These are phyloP conservation scores for Vanessa tameamea DNA, from an alignment of 1,140 invertebrate species.

Conservation along the genomic window DNA sequence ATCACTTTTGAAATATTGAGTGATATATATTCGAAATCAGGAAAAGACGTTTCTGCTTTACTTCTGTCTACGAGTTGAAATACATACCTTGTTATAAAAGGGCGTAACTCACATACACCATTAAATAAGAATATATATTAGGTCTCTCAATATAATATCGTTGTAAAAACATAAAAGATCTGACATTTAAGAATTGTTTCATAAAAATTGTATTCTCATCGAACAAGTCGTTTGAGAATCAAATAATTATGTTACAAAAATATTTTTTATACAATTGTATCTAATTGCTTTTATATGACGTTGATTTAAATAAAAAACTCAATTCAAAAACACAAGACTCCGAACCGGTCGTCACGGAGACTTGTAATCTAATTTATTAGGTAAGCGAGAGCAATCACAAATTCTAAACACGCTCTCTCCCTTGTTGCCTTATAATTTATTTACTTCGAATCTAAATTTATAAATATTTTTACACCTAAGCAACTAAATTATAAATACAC, in stretches of 20 bases:
- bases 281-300: not conserved
- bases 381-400: constrained; percentile 30
- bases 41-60: too few species aligned
- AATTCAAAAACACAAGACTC: constrained; percentile 1
- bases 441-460: constrained; percentile 19
- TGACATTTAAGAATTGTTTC: too few species aligned
- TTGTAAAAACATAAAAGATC: too few species aligned
- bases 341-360: constrained; percentile 22
- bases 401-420: constrained; percentile 32
- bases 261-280: not conserved
- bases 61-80: too few species aligned
- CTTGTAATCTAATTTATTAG: constrained; percentile 33
- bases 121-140: too few species aligned
- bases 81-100: too few species aligned
- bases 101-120: too few species aligned
- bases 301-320: not conserved
- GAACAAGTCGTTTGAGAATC: too few species aligned
- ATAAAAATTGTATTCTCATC: too few species aligned
- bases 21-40: too few species aligned
- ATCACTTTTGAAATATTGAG: too few species aligned
- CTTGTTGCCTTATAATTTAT: constrained; percentile 26
- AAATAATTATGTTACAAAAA: not conserved
- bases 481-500: not conserved
- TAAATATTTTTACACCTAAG: constrained; percentile 19
- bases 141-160: too few species aligned